phyloP scores from a whole-genome alignment of 2,888 invertebrate genomes.

The Epiblema foenella region DNA sequence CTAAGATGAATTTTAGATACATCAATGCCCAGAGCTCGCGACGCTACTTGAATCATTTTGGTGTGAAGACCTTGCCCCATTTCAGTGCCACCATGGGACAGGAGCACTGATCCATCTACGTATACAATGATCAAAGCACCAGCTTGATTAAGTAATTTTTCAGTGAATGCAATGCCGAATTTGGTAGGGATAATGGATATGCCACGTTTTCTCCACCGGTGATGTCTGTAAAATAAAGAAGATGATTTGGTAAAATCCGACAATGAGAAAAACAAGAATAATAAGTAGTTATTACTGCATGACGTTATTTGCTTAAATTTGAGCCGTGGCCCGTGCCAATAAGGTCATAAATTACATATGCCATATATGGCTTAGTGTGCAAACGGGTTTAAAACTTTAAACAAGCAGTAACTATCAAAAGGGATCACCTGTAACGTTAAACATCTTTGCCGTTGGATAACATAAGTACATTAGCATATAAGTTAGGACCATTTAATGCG shows the following conservation, averaged over 20 bases:
- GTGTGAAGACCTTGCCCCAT: conserved; percentile 99
- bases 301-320: too few species aligned
- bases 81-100: conserved; percentile 97
- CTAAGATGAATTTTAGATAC: conserved; percentile 90
- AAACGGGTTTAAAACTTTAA: too few species aligned
- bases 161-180: conserved; percentile 93
- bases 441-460: too few species aligned
- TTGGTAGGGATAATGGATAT: conserved; percentile 92
- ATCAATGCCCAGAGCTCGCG: conserved; percentile 88
- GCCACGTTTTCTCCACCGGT: conserved; percentile 95
- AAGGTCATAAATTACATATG: too few species aligned
- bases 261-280: neutral
- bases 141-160: conserved; percentile 91
- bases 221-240: conserved; percentile 80
- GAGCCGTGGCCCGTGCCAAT: too few species aligned
- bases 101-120: conserved; percentile 93
- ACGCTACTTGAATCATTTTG: conserved; percentile 97
- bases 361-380: too few species aligned
- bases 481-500: too few species aligned
- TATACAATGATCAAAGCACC: conserved; percentile 96
- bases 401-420: too few species aligned
- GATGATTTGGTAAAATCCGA: neutral
- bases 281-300: neutral
- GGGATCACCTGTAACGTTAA: too few species aligned
- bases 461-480: too few species aligned